Base-by-base conservation (phyloP, 2,797 vertebrate species). In the Ambastaia sidthimunki region DNA sequence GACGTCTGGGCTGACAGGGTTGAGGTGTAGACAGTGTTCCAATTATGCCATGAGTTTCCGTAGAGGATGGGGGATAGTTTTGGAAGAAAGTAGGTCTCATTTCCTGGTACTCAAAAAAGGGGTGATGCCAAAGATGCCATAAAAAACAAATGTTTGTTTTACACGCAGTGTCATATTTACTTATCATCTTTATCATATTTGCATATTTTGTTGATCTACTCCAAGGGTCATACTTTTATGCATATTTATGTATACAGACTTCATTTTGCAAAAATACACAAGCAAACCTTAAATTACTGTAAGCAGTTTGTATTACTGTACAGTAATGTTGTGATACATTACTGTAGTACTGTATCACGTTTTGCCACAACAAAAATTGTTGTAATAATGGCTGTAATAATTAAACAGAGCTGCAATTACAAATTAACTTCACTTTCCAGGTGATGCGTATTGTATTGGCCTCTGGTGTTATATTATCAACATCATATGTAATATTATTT, bases 1-100 rank as follows among this genome's bases (percentile, higher is more conserved):
- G 69, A 75, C 7, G 48, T 31, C 68, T 68, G 15, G 12, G 72
- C 37, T 52, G 74, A 78, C 57, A 74, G 44, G 16, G 18, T 11
- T 54, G 47, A 50, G 50, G n/a, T 55, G 59, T 21, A 65, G 62
- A 18, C 28, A 18, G 28, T 6, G 11, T n/a, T 68, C 11, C n/a
- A 68, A 68, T 76, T 68, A 68, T 57, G 41, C 50, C 23, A 25
- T 28, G 37, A 67, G 62, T 19, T 44, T 57, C 28, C 25, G 16
- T 31, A n/a, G 31, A 4, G 31, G 31, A 25, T 34, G 60, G 60
- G 31, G 60, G 15, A 7, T 34, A 63, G 18, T 18, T 63, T 34
- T 63, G 28, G 23, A 57, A 57, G 11, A 31, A 76, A 76, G 19
- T 44, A 19, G 50, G 31, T 66, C 34, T 52, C 23, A 21, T 13